phyloP scores from a whole-genome alignment of 2,113 vertebrate species.

The Hippocampus barbouri region DNA sequence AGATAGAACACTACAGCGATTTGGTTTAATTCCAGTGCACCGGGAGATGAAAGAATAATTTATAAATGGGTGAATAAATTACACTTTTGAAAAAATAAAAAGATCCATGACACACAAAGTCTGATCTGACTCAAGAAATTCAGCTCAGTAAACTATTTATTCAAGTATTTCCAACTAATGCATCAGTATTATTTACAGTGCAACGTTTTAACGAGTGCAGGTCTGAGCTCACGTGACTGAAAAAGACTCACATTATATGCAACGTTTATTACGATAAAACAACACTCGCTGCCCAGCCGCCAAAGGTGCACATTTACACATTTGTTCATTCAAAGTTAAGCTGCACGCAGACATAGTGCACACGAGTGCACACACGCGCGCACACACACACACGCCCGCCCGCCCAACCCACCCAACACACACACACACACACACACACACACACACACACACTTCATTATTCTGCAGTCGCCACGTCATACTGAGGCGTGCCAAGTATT shows the following conservation, averaged over 20 bases:
- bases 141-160: constrained; percentile 66
- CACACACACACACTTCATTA: too few relatives aligned
- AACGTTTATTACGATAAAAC: constrained; percentile 44
- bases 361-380: constrained; percentile 41
- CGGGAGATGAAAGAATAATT: background rate
- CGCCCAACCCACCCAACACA: too few relatives aligned
- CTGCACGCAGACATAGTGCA: constrained; percentile 12
- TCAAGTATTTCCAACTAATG: constrained; percentile 71
- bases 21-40: too few relatives aligned
- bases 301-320: background rate
- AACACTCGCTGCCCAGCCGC: constrained; percentile 25
- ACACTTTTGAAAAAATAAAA: background rate
- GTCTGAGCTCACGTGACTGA: constrained; percentile 55
- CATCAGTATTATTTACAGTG: constrained; percentile 61
- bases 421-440: too few relatives aligned
- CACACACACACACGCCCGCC: background rate
- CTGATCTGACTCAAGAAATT: constrained; percentile 1
- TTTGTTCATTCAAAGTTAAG: constrained; percentile 15
- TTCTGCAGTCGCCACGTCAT: too few relatives aligned
- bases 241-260: constrained; percentile 51
- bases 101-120: background rate
- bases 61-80: background rate
- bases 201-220: constrained; percentile 70
- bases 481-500: too few relatives aligned
- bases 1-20: too few relatives aligned